These are phyloP conservation scores for Rhinolophus sinicus DNA, from an alignment of 2,113 vertebrate genomes.

Conservation along the genomic window DNA sequence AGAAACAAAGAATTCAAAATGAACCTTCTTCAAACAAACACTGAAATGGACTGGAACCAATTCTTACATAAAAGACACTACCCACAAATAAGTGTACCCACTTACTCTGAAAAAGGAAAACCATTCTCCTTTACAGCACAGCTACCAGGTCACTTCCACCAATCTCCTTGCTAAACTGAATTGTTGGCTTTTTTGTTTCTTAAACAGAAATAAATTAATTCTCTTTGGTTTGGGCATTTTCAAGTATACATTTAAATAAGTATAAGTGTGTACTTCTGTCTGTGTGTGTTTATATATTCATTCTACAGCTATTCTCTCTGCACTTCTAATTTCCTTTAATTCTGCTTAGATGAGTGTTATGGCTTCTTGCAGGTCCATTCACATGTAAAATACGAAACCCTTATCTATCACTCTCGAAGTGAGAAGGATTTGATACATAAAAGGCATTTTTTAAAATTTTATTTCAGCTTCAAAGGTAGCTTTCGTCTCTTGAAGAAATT, in stretches of 20 bases:
- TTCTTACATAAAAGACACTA: not conserved
- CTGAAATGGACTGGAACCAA: not conserved
- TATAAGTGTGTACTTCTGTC: not conserved
- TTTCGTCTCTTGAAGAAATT: conserved; percentile 45
- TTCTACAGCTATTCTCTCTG: not conserved
- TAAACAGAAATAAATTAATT: not conserved
- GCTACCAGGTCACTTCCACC: not conserved
- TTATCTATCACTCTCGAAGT: conserved; percentile 19
- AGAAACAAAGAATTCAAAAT: conserved; percentile 53
- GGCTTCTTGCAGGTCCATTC: conserved; percentile 26
- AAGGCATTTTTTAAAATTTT: conserved; percentile 29
- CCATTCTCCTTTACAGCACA: not conserved
- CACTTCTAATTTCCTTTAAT: conserved; percentile 33
- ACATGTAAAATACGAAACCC: conserved; percentile 58
- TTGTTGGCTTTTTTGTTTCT: not conserved
- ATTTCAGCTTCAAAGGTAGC: conserved; percentile 46
- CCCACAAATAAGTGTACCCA: not conserved
- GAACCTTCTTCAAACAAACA: conserved; percentile 32
- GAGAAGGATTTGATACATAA: not conserved
- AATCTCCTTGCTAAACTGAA: not conserved
- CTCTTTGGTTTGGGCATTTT: not conserved
- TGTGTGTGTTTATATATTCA: not conserved
- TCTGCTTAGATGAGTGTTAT: not conserved
- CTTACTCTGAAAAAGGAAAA: not conserved
- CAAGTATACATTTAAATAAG: not conserved